Evolutionary conservation across 2,113 vertebrate species (phyloP).

Genomic region (Albula glossodonta): DNA sequence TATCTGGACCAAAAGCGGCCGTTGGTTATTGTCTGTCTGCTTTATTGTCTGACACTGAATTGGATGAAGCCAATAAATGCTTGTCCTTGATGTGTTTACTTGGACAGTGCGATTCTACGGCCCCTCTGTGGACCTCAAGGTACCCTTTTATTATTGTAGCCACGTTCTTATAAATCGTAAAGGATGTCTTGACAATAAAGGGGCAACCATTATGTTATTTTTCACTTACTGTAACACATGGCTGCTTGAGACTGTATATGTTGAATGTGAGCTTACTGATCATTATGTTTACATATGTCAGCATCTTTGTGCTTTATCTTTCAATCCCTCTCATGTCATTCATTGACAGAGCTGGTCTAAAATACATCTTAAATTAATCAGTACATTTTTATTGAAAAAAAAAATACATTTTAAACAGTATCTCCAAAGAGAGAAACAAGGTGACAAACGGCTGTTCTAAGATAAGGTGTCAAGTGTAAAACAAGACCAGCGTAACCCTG

Average conservation of each 20-base stretch:
- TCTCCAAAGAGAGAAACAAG: too few relatives aligned
- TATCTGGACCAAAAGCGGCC: background rate
- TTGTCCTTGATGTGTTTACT: conserved; percentile 20
- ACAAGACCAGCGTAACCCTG: too few relatives aligned
- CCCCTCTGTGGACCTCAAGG: background rate
- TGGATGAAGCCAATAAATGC: conserved; percentile 22
- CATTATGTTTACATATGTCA: too few relatives aligned
- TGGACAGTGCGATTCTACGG: conserved; percentile 1
- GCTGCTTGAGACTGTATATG: background rate
- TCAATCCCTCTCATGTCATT: background rate
- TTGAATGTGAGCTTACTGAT: too few relatives aligned
- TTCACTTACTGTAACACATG: background rate
- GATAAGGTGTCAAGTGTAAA: too few relatives aligned
- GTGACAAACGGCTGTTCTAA: too few relatives aligned
- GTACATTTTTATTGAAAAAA: background rate
- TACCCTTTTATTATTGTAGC: background rate
- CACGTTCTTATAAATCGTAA: background rate
- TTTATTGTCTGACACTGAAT: conserved; percentile 26
- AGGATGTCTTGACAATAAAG: too few relatives aligned
- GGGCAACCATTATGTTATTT: too few relatives aligned
- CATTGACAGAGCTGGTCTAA: conserved; percentile 26
- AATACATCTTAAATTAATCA: conserved; percentile 8
- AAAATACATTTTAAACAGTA: too few relatives aligned
- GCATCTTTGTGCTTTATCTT: too few relatives aligned
- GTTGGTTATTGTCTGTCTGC: conserved; percentile 1